These are phyloP conservation scores for Dysdera silvatica DNA, from an alignment of 1,140 invertebrate genomes.

Conservation along the genomic window DNA sequence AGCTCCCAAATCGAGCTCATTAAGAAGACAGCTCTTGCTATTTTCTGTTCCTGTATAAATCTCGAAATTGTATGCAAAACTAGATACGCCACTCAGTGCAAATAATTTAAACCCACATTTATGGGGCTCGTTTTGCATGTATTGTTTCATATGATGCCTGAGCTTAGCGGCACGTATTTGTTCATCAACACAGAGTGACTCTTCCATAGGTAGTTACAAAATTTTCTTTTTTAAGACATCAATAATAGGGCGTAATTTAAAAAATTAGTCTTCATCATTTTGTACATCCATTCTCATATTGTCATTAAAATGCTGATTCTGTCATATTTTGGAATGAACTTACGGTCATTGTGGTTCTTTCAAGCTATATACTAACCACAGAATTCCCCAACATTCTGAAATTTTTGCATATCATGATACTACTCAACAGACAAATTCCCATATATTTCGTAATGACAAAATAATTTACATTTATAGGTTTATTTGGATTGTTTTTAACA, in stretches of 20 bases:
- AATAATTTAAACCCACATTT: constrained; percentile 43
- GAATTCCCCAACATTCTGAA: background rate
- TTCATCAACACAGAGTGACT: constrained; percentile 35
- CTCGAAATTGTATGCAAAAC: constrained; percentile 39
- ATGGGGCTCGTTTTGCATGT: constrained; percentile 40
- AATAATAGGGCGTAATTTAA: constrained; percentile 5
- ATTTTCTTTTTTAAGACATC: background rate
- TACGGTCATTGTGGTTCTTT: background rate
- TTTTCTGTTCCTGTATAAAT: constrained; percentile 35
- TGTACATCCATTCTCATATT: background rate
- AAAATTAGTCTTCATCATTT: background rate
- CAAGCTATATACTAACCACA: background rate
- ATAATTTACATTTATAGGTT: background rate
- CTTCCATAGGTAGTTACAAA: background rate
- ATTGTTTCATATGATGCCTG: too few species aligned
- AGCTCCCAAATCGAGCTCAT: constrained; percentile 27
- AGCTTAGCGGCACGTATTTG: too few species aligned
- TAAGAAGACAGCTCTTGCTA: too few species aligned
- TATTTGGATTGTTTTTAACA: background rate
- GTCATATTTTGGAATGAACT: constrained; percentile 7
- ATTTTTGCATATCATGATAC: background rate
- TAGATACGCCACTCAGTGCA: constrained; percentile 37
- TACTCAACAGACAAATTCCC: background rate
- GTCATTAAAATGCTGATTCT: constrained; percentile 16
- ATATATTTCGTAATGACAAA: background rate